Base-by-base conservation (phyloP, 2,797 vertebrate genomes). In the Rhabdophis nuchalis region DNA sequence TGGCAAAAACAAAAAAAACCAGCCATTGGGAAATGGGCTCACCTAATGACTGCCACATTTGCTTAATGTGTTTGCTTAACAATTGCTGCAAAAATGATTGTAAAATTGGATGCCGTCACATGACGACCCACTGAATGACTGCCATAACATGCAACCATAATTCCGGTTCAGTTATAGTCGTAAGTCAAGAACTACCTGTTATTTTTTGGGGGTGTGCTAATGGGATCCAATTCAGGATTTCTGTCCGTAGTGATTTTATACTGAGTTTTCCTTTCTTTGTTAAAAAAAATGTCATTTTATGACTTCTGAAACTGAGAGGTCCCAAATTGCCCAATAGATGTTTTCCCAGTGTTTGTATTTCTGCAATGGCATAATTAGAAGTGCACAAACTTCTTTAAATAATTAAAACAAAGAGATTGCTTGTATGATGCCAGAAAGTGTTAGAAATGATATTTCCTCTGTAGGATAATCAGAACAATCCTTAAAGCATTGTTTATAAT, bases 401-500 rank as follows among this genome's bases (percentile, higher is more conserved):
- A 56, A 56, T 53, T 50, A 57, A 50, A 92, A 92, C 94, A 93
- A 92, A 87, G 5, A 36, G 53, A 94, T 32, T 92, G 92, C 91
- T 92, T 6, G 52, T 94, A 92, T 94, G 52, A 89, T 95, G 56
- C 68, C 89, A 93, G 89, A 92, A 93, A 93, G 9, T 88, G 36
- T 92, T 87, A 52, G 68, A 94, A 54, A 91, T 1, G 23, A 95
- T 91, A 91, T 86, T 95, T 95, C 72, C 88, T 54, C 82, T 1
- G 0, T 85, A 91, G 90, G 32, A 18, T 93, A 85, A 89, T 94
- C 94, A 94, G 93, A 46, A 20, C 94, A 93, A 94, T 92, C 50
- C 89, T 94, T 94, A 90, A 53, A 94, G 57, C 53, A 94, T 68
- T 89, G 77, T 5, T 91, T 91, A 88, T 32, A 46, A 25, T 16